phyloP scores from a whole-genome alignment of 2,113 vertebrate genomes.

The Oreochromis tanganicae region DNA sequence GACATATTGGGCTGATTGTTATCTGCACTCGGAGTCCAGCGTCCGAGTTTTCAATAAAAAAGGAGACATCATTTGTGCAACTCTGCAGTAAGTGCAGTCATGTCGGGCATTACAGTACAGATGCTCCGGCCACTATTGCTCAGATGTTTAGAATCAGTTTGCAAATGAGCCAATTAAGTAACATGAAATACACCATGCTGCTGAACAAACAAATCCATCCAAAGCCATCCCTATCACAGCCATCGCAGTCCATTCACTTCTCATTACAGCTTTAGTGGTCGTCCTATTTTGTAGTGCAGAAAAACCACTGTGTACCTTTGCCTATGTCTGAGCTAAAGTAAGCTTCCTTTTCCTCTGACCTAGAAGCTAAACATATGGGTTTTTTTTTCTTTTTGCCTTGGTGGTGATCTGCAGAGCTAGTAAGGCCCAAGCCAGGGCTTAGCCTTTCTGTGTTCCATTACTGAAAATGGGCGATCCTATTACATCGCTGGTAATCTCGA shows the following conservation, averaged over 20 bases:
- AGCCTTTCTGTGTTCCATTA: constrained; percentile 64
- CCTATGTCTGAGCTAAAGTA: constrained; percentile 24
- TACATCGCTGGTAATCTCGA: constrained; percentile 55
- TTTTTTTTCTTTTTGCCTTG: not conserved
- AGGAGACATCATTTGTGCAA: not conserved
- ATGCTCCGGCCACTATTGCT: not conserved
- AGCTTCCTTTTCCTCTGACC: constrained; percentile 18
- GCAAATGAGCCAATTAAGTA: constrained; percentile 53
- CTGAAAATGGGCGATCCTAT: constrained; percentile 62
- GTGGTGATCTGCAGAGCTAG: constrained; percentile 23
- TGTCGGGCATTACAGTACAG: not conserved
- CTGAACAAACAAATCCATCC: constrained; percentile 19
- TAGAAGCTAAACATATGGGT: not conserved
- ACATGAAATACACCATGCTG: constrained; percentile 3
- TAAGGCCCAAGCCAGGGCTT: constrained; percentile 31
- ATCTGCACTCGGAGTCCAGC: not conserved
- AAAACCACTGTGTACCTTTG: not conserved
- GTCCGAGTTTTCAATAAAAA: not conserved
- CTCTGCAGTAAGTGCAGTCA: not conserved
- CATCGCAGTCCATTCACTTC: constrained; percentile 11
- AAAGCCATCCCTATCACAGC: not conserved
- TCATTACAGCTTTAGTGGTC: constrained; percentile 35
- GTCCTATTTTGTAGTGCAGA: constrained; percentile 2
- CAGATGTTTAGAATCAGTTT: constrained; percentile 28
- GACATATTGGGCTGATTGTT: not conserved